These are phyloP conservation scores for Nudaria mundana DNA, from an alignment of 2,888 invertebrate genomes.

Conservation along the genomic window DNA sequence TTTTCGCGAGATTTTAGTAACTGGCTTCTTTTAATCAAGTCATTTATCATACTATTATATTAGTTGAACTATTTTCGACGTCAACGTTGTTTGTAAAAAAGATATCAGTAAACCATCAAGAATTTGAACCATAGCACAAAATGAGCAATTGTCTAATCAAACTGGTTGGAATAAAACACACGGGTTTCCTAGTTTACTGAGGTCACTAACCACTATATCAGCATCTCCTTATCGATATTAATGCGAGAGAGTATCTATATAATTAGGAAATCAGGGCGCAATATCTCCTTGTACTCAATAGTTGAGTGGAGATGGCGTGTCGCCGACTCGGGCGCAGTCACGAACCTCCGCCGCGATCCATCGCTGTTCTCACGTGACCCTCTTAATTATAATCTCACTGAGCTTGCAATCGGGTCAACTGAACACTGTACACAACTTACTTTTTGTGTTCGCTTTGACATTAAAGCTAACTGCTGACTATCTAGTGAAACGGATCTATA, in stretches of 20 bases:
- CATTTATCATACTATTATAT: too few relatives aligned
- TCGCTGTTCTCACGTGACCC: constrained; percentile 64
- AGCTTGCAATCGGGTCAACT: constrained; percentile 51
- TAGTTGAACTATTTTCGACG: too few relatives aligned
- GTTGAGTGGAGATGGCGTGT: constrained; percentile 64
- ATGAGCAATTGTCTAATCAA: too few relatives aligned
- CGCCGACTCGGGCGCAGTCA: constrained; percentile 61
- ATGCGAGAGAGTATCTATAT: constrained; percentile 12
- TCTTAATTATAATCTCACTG: constrained; percentile 63
- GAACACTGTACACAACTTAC: constrained; percentile 19
- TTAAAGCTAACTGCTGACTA: not conserved
- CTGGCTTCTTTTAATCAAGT: too few relatives aligned
- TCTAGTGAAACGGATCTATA: too few relatives aligned
- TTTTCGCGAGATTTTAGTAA: too few relatives aligned
- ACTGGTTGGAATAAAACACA: too few relatives aligned
- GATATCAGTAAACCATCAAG: too few relatives aligned
- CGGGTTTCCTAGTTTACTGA: too few relatives aligned
- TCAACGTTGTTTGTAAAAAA: too few relatives aligned
- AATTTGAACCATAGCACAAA: too few relatives aligned
- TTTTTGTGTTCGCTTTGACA: not conserved
- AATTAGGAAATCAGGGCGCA: constrained; percentile 62
- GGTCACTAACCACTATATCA: too few relatives aligned
- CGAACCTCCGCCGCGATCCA: constrained; percentile 49
- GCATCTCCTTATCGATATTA: not conserved
- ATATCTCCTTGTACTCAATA: constrained; percentile 71